These are phyloP conservation scores for Akabosia matsudoensis DNA, from an alignment of 1,140 invertebrate genomes.

Conservation along the genomic window DNA sequence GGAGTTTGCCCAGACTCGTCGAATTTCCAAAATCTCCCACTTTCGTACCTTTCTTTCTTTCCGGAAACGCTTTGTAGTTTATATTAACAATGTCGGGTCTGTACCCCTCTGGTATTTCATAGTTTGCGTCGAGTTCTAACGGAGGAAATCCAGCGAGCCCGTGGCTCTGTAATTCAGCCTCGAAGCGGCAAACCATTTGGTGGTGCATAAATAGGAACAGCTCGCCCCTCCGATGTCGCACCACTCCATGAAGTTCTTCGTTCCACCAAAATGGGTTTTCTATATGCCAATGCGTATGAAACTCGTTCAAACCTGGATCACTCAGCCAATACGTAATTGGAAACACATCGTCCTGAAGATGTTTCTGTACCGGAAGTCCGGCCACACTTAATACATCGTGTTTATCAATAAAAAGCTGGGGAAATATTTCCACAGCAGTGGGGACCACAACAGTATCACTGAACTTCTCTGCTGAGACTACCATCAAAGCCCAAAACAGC, in stretches of 20 bases:
- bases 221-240: background rate
- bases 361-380: background rate
- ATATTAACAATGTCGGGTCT: background rate
- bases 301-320: conserved; percentile 1
- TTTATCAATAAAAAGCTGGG: background rate
- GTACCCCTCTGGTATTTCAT: background rate
- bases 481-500: background rate
- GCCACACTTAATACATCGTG: background rate
- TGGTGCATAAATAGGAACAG: conserved; percentile 48
- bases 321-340: background rate
- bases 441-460: background rate
- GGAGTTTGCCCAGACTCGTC: background rate
- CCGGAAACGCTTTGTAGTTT: background rate
- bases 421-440: background rate
- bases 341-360: background rate
- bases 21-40: background rate
- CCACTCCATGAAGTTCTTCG: background rate
- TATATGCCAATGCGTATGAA: conserved; percentile 4
- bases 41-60: background rate
- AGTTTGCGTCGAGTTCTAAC: background rate
- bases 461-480: background rate
- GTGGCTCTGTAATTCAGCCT: conserved; percentile 50
- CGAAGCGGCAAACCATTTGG: conserved; percentile 50
- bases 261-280: conserved; percentile 14
- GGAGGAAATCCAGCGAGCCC: background rate